These are phyloP conservation scores for Squalus acanthias DNA, from an alignment of 2,797 vertebrate species.

Conservation along the genomic window DNA sequence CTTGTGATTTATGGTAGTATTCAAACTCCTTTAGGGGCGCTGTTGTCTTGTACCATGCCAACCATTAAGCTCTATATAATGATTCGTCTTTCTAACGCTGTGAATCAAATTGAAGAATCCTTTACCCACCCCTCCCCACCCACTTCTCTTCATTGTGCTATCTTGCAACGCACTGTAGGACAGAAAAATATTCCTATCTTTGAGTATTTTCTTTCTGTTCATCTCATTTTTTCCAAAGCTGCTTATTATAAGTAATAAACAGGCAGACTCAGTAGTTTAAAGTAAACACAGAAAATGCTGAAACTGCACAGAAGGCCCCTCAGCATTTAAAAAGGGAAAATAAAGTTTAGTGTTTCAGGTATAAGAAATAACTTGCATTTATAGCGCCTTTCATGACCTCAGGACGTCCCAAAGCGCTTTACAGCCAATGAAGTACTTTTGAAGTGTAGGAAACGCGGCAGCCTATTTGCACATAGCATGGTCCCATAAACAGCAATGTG, in stretches of 20 bases:
- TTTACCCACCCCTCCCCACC: not conserved
- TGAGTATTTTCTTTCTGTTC: not conserved
- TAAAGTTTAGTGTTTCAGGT: not conserved
- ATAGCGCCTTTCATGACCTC: not conserved
- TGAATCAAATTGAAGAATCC: not conserved
- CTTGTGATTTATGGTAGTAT: not conserved
- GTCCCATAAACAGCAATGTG: not conserved
- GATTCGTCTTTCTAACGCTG: not conserved
- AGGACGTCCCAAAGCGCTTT: not conserved
- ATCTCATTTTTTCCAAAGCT: not conserved
- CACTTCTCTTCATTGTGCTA: not conserved
- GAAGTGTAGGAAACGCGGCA: not conserved
- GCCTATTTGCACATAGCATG: not conserved
- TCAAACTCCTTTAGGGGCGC: not conserved
- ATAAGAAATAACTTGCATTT: not conserved
- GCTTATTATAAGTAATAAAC: not conserved
- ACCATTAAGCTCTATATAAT: not conserved
- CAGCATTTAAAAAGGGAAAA: not conserved
- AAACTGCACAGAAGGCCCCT: not conserved
- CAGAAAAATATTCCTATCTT: not conserved
- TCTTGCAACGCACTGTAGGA: too few relatives aligned
- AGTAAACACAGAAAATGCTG: not conserved
- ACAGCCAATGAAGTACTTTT: not conserved
- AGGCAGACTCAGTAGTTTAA: not conserved
- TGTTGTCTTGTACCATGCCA: not conserved